Base-by-base conservation (phyloP, 2,113 vertebrate genomes). In the Tenrec ecaudatus region DNA sequence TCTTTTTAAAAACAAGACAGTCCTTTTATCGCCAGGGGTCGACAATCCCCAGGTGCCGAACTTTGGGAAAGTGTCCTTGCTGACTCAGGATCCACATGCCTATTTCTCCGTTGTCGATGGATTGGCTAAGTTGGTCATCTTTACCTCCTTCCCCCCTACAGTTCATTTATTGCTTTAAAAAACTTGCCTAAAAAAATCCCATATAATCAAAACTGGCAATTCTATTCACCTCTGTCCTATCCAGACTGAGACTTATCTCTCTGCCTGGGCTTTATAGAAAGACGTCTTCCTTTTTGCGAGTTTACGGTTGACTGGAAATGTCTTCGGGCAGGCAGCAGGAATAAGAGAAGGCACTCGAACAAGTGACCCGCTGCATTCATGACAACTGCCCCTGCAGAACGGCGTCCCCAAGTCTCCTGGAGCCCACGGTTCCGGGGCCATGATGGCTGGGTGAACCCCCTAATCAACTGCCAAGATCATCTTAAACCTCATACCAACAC, bases 201-300 rank as follows among this genome's bases (percentile, higher is more conserved):
- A 94, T 82, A 93, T 91, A 87, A 91, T 53, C 82, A 92, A 96
- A 96, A 90, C 88, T 83, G 14, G 73, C 76, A 64, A 89, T 86
- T 82, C 89, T 64, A 57, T 81, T 40, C 62, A 82, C 91, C 91
- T 88, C 82, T 78, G 78, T 64, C 92, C 78, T 84, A 89, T 69
- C 75, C 16, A 93, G 86, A 81, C 43, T 62, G 57, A 82, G 82
- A 71, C 62, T 73, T 78, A 87, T 82, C 95, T 80, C 82, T 96
- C 84, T 85, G 62, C 43, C 12, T 2, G 86, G 81, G 62, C 66
- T 80, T 94, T 79, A 31, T 57, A 40, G 92, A 88, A 77, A 89
- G 80, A 25, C 23, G 22, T 77, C 82, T 84, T 85, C 38, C 85
- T 69, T 64, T 53, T 53, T 53, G 47, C 9, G 47, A 53, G 47